Base-by-base conservation (phyloP, 2,113 vertebrate species). In the Trogon melanurus region DNA sequence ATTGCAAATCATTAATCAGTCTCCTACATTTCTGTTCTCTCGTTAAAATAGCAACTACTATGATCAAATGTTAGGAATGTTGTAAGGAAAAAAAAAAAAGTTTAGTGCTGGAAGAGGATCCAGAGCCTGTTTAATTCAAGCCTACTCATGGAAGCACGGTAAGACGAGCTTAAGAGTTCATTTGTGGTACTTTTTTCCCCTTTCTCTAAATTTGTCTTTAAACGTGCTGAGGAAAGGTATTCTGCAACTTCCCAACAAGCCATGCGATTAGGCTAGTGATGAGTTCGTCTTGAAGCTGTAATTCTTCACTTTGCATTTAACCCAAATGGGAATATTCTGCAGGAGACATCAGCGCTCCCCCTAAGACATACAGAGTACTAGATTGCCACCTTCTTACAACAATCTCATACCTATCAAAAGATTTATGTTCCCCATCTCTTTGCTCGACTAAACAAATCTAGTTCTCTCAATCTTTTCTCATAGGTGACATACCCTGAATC, bases 21-120 rank as follows among this genome's bases (percentile, higher is more conserved):
- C 84, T 70, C 78, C 70, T 38, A 57, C 19, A 38, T 56, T 75
- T 91, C 38, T 88, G 25, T n/a, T 92, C 60, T 60, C 57, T 32
- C 56, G 34, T 78, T 94, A 92, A 91, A 97, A 93, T 53, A 91
- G 94, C 32, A 90, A 60, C 62, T 86, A 78, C 88, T 90, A 84
- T n/a, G 56, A 90, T 94, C 51, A 93, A 91, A 88, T 45, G 62
- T 90, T 85, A 73, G n/a, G n/a, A 44, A 70, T 73, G 76, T 60
- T 58, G 19, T 70, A 82, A 44, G 48, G 17, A 21, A 30, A 80
- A 26, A 29, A 44, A 65, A 45, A 73, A 67, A 13, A 18, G 64
- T 1, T 0, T 23, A 79, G 51, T 27, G 44, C 60, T 90, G 50
- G 82, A 94, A 86, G 32, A 78, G 56, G 67, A 93, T 85, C 88